Percentiles rank a stretch among this genome's conserved stretches.
Evolutionary conservation across 2,888 invertebrate species (phyloP).

Genomic region (Nemoura dubitans): DNA sequence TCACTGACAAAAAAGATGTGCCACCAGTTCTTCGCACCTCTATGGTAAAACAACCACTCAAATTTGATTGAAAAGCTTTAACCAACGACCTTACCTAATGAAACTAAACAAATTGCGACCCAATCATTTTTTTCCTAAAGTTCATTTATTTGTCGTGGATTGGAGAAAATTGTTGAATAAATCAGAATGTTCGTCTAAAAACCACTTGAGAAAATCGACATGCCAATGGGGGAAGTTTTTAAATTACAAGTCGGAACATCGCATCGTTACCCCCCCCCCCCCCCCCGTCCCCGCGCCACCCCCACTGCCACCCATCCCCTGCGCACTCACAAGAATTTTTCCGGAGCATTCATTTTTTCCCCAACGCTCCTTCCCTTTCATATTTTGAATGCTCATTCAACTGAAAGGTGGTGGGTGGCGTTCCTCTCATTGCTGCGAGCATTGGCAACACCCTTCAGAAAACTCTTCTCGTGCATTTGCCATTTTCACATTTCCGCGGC

Average conservation of each 20-base stretch:
- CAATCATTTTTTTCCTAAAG: neutral
- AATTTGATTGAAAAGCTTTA: neutral
- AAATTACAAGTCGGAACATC: slow-evolving; percentile 41
- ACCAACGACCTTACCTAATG: neutral
- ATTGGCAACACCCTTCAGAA: slow-evolving; percentile 17
- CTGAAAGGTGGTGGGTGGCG: slow-evolving; percentile 22
- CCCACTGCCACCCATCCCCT: neutral
- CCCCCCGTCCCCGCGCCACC: neutral
- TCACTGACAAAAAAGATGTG: neutral
- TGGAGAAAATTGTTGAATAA: neutral
- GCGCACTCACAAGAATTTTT: slow-evolving; percentile 16
- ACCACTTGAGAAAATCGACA: slow-evolving; percentile 30
- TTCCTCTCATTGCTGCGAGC: slow-evolving; percentile 28
- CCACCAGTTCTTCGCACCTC: neutral
- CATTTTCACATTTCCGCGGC: neutral
- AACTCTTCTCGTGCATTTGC: neutral
- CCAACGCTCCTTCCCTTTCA: slow-evolving; percentile 30
- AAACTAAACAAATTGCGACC: neutral
- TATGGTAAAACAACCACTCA: neutral
- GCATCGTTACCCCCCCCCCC: slow-evolving; percentile 23
- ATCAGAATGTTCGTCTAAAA: slow-evolving; percentile 26
- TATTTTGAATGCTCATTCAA: slow-evolving; percentile 26
- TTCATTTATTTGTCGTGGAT: neutral
- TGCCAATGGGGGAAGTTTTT: slow-evolving; percentile 38
- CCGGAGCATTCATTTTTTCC: slow-evolving; percentile 37